A percentile compares a stretch with the other conserved stretches of the same genome.
These are phyloP conservation scores for Bostrychus sinensis DNA, from an alignment of 2,113 vertebrate genomes.

Conservation along the genomic window DNA sequence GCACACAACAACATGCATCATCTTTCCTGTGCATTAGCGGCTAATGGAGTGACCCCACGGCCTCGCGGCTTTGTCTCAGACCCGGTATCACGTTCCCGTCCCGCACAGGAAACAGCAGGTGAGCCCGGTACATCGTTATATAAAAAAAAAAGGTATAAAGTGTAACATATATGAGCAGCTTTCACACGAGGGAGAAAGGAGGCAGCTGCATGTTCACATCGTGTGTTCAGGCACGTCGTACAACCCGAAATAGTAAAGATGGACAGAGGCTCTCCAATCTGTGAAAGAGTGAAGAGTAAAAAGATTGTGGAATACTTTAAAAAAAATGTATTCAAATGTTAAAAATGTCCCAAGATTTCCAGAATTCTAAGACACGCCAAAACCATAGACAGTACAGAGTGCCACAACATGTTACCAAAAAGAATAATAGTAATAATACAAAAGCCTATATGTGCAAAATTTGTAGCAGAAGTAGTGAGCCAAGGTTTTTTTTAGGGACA, in stretches of 20 bases:
- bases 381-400: too few relatives aligned
- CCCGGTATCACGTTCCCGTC: slow-evolving; percentile 60
- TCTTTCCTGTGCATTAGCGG: slow-evolving; percentile 55
- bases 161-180: slow-evolving; percentile 31
- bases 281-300: too few relatives aligned
- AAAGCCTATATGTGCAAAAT: too few relatives aligned
- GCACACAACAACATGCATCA: slow-evolving; percentile 44
- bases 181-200: slow-evolving; percentile 12
- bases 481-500: too few relatives aligned
- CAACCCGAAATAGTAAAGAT: background rate
- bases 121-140: slow-evolving; percentile 28
- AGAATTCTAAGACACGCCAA: too few relatives aligned
- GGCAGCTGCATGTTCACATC: slow-evolving; percentile 13
- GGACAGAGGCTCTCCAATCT: too few relatives aligned
- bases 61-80: slow-evolving; percentile 57
- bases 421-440: too few relatives aligned
- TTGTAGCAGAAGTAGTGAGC: too few relatives aligned
- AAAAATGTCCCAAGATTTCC: too few relatives aligned
- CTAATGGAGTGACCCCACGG: slow-evolving; percentile 60
- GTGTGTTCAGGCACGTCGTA: background rate
- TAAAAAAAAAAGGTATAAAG: background rate
- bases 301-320: too few relatives aligned
- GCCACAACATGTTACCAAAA: too few relatives aligned
- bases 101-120: slow-evolving; percentile 59
- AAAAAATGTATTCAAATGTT: too few relatives aligned